These are phyloP conservation scores for Alviniconcha marisindica DNA, from an alignment of 1,140 invertebrate genomes.

Conservation along the genomic window DNA sequence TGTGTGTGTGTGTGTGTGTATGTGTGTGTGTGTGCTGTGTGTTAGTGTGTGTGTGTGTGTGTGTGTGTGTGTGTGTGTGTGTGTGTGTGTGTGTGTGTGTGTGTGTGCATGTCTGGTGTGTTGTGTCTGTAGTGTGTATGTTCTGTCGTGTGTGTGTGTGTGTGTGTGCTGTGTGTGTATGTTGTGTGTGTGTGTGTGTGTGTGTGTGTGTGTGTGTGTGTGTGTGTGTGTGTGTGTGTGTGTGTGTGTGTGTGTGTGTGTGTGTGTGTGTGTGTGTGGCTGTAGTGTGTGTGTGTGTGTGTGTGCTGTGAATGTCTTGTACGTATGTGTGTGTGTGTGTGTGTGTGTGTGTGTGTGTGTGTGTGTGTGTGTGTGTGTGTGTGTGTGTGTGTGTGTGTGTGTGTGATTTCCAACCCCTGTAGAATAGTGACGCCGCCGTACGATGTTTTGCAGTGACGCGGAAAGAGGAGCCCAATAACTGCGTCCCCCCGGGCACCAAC, in stretches of 20 bases:
- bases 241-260: neutral
- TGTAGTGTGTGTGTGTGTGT: too few species aligned
- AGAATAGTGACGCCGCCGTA: too few species aligned
- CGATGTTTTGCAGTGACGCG: neutral
- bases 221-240: neutral
- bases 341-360: neutral
- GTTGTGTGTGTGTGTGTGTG: slow-evolving; percentile 6
- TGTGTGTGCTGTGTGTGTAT: neutral
- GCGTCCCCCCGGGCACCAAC: slow-evolving; percentile 35
- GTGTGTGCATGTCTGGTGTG: too few species aligned
- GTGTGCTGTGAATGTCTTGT: too few species aligned
- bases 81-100: too few species aligned
- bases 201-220: slow-evolving; percentile 17
- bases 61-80: neutral
- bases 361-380: slow-evolving; percentile 7
- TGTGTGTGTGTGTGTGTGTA: too few species aligned
- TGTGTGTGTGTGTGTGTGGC: neutral
- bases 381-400: slow-evolving; percentile 26
- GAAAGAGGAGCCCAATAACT: neutral
- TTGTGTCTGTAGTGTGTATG: too few species aligned
- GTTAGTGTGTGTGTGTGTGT: neutral
- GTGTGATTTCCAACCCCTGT: neutral
- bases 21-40: neutral
- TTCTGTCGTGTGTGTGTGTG: neutral
- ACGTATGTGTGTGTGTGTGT: neutral